Evolutionary conservation across 2,797 vertebrate genomes (phyloP), one percentile per base, ranked within the genome.

Genomic region (Hoplostethus atlanticus): DNA sequence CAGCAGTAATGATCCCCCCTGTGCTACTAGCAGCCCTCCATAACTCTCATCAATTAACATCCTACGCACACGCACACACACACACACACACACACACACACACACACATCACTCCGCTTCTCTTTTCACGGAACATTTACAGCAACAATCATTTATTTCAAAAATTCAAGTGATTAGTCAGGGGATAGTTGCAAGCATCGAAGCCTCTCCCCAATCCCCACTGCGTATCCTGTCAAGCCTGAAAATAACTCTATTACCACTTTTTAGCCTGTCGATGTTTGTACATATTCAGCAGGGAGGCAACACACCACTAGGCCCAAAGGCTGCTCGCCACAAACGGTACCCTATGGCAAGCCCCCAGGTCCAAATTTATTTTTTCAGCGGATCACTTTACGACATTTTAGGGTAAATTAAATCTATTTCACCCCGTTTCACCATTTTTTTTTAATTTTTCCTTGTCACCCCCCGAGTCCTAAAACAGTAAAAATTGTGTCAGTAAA

Each of bases 1-100:
- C 84, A 87, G 85, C 86, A 86, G 90, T 95, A 95, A 95, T 95
- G 94, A 95, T 94, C 89, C 93, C 91, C 94, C 91, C 76, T 91
- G 93, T 93, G 92, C 92, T 91, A 91, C 88, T 86, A 91, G 90
- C 92, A 93, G 90, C 89, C 91, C 91, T 92, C 91, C 92, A 93
- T 94, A 95, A 94, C 90, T 90, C 92, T 94, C 94, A 95, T 95
- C 94, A 95, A 94, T 95, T 95, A 95, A 93, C 93, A 92, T 92
- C 90, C 84, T 79, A 56, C 79, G 56, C 84, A 77, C 69, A 81
- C 80, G 63, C 83, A 68, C 79, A 64, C 70, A 76, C 68, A 75
- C 77, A 81, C 52, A 56, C 44, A 60, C 30, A 16, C 64, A 68
- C 30, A 53, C 58, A 70, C 57, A 31, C 31, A 79, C 53, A 58